Percentiles rank a stretch among this genome's conserved stretches.
phyloP scores from a whole-genome alignment of 2,797 vertebrate species.

The Graptemys geographica region DNA sequence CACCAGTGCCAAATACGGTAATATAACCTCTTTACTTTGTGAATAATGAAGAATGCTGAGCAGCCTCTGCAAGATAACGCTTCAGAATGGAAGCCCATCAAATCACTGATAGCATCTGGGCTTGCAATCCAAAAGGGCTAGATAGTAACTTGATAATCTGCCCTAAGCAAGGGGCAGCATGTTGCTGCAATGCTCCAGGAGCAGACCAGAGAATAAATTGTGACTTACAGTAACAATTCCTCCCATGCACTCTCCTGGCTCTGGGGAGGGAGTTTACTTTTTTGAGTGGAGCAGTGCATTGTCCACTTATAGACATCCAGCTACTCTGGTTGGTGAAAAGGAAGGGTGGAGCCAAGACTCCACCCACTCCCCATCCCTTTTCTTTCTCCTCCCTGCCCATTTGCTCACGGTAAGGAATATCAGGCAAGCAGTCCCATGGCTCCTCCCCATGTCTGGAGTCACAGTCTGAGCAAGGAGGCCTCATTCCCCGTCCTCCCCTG shows the following conservation, averaged over 20 bases:
- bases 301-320: not conserved
- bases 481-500: not conserved
- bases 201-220: not conserved
- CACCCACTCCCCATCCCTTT: not conserved
- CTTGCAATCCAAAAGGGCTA: not conserved
- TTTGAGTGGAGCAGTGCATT: not conserved
- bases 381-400: not conserved
- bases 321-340: not conserved
- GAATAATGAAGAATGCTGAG: not conserved
- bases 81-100: not conserved
- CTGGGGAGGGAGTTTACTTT: accelerated
- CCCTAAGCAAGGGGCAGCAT: not conserved
- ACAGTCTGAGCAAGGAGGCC: not conserved
- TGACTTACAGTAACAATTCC: not conserved
- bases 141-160: not conserved
- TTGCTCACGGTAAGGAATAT: not conserved
- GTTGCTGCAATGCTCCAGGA: not conserved
- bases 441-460: not conserved
- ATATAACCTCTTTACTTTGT: not conserved
- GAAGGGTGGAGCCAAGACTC: not conserved
- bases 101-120: not conserved
- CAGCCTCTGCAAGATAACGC: not conserved
- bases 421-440: accelerated
- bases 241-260: not conserved
- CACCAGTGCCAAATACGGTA: not conserved